Evolutionary conservation across 2,888 invertebrate genomes (phyloP).

Genomic region (Sepiola atlantica): DNA sequence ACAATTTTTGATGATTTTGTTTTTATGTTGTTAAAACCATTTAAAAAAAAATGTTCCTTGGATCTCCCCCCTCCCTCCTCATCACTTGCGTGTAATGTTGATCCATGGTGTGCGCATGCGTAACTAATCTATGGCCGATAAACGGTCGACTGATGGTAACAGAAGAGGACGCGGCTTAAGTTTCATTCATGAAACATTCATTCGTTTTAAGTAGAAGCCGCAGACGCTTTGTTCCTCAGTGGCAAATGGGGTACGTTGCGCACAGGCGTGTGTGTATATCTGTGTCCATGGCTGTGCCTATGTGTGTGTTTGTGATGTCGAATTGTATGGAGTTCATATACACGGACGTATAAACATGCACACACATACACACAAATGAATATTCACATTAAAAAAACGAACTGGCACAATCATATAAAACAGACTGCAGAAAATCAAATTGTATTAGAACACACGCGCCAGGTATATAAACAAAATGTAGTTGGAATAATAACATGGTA

Average conservation of each 20-base stretch:
- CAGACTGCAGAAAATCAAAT: no score
- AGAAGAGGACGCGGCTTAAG: not conserved
- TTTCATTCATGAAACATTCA: conserved; percentile 32
- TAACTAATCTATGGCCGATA: conserved; percentile 32
- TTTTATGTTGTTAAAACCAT: not conserved
- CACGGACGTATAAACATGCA: not conserved
- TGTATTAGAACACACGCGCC: no score
- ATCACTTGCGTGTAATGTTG: not conserved
- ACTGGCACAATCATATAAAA: no score
- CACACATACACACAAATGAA: not conserved
- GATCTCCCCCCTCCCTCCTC: not conserved
- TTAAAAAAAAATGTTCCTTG: not conserved
- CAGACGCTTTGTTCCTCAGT: not conserved
- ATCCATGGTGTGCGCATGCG: not conserved
- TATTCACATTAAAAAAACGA: no score
- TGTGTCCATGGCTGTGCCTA: not conserved
- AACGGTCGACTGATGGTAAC: conserved; percentile 14
- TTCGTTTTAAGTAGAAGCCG: not conserved
- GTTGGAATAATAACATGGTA: no score
- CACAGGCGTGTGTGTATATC: not conserved
- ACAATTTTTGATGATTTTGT: not conserved
- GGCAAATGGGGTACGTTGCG: not conserved
- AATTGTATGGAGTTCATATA: not conserved
- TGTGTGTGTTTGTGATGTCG: not conserved
- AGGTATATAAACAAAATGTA: no score